phyloP scores from a whole-genome alignment of 2,113 vertebrate species.

The Ammodytes dubius region DNA sequence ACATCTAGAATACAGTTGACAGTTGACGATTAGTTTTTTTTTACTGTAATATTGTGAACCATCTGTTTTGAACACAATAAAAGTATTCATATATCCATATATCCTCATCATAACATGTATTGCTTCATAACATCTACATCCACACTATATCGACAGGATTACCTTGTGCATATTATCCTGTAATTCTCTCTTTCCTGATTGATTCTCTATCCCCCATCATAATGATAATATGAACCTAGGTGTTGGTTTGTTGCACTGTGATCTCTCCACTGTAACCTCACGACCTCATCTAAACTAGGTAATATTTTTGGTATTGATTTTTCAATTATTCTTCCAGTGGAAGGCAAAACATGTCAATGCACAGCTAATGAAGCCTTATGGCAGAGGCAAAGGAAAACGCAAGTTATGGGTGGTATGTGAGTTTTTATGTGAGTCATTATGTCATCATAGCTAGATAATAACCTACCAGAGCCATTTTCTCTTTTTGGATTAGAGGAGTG shows the following conservation, averaged over 20 bases:
- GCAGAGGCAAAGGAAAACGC: constrained; percentile 87
- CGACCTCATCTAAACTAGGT: constrained; percentile 93
- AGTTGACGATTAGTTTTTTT: constrained; percentile 5
- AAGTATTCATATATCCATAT: background rate
- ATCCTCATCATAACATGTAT: background rate
- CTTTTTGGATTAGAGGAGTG: constrained; percentile 13
- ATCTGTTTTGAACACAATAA: constrained; percentile 5
- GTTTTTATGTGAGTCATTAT: constrained; percentile 67
- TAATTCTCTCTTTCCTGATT: constrained; percentile 43
- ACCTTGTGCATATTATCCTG: background rate
- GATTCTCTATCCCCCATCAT: constrained; percentile 12
- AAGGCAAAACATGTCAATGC: constrained; percentile 89
- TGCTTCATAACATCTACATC: constrained; percentile 12
- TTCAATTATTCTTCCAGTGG: constrained; percentile 88
- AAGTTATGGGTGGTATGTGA: constrained; percentile 89
- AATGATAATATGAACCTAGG: constrained; percentile 61
- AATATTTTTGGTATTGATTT: constrained; percentile 98
- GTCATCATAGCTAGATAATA: constrained; percentile 56
- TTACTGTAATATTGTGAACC: background rate
- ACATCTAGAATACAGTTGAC: background rate
- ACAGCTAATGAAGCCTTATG: constrained; percentile 92
- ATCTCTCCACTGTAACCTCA: constrained; percentile 91
- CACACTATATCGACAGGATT: constrained; percentile 18
- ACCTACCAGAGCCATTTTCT: constrained; percentile 31
- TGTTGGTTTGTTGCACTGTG: constrained; percentile 83